These are phyloP conservation scores for Dromius quadrimaculatus DNA, from an alignment of 2,888 invertebrate genomes.

Conservation along the genomic window DNA sequence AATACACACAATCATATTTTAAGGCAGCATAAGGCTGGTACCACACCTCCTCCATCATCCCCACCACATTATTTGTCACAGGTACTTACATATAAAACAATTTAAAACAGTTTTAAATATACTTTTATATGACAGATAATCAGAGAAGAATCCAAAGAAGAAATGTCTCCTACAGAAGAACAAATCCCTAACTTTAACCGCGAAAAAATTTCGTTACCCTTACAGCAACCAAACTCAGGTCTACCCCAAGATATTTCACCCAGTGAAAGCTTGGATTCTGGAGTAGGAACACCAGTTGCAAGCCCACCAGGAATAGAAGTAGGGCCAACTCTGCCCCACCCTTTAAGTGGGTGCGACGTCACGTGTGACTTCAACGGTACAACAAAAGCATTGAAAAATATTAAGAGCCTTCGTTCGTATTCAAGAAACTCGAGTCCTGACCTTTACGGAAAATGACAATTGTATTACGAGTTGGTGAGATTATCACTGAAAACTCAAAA, in stretches of 20 bases:
- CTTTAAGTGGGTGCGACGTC: slow-evolving; percentile 83
- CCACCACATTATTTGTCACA: slow-evolving; percentile 51
- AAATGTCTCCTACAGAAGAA: slow-evolving; percentile 40
- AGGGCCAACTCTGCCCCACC: slow-evolving; percentile 72
- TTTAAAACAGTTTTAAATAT: background rate
- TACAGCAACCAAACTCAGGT: background rate
- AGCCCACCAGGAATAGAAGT: slow-evolving; percentile 67
- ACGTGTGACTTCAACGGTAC: slow-evolving; percentile 85
- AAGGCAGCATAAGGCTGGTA: slow-evolving; percentile 10
- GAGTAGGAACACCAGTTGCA: slow-evolving; percentile 75
- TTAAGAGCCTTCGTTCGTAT: slow-evolving; percentile 65
- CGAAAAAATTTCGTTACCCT: slow-evolving; percentile 55
- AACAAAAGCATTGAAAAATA: slow-evolving; percentile 82
- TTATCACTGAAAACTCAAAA: background rate
- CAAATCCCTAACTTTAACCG: slow-evolving; percentile 53
- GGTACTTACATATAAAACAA: background rate
- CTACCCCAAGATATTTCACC: slow-evolving; percentile 56
- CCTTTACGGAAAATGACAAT: slow-evolving; percentile 46
- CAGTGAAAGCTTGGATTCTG: slow-evolving; percentile 70
- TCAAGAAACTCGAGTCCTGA: slow-evolving; percentile 54
- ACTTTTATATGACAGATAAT: slow-evolving; percentile 53
- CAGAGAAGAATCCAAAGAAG: slow-evolving; percentile 57
- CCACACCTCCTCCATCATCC: slow-evolving; percentile 60
- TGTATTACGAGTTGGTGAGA: slow-evolving; percentile 6
- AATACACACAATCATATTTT: slow-evolving; percentile 39